Base-by-base conservation (phyloP, 2,113 vertebrate species). In the Datnioides undecimradiatus region DNA sequence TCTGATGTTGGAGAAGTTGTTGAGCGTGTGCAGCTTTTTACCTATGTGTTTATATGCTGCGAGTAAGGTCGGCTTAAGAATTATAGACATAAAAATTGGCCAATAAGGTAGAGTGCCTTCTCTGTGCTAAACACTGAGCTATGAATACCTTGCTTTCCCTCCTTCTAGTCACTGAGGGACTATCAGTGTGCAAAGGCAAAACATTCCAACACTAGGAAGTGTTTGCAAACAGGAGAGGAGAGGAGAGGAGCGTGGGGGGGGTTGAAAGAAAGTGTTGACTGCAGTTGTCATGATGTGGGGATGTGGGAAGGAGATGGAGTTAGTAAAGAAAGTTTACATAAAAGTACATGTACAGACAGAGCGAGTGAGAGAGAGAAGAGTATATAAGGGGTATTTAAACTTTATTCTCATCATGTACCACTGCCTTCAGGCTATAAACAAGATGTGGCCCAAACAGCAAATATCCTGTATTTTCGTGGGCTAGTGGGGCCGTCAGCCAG, bases 161-260 rank as follows among this genome's bases (percentile, higher is more conserved):
- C 19, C 51, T 41, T 69, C 14, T 66, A 59, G 59, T 76, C 31
- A 11, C 54, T 69, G 69, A 79, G 82, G 75, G 73, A 86, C 72
- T 81, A 82, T 84, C 38, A 72, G 66, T 6, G 12, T 55, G 63
- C 58, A 81, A 41, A 79, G 58, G n/a, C 60, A 74, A 76, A 85
- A 80, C 43, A 81, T 73, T 71, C 41, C 34, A 88, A 83, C 13
- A 36, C 36, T 83, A 25, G 46, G 12, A 88, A 74, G 69, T 23
- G 58, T 60, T 76, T 74, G 40, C 23, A 70, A 70, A 60, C 40
- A 69, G 23, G 49, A 46, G 52, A 27, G 29, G 65, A 74, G 11
- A 46, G 16, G 49, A 62, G 58, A 29, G 17, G 36, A 65, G 64
- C 21, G 31, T n/a, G 38, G n/a, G 63, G 23, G 34, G 17, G 70